These are phyloP conservation scores for Sitta europaea DNA, from an alignment of 2,113 vertebrate species.

Conservation along the genomic window DNA sequence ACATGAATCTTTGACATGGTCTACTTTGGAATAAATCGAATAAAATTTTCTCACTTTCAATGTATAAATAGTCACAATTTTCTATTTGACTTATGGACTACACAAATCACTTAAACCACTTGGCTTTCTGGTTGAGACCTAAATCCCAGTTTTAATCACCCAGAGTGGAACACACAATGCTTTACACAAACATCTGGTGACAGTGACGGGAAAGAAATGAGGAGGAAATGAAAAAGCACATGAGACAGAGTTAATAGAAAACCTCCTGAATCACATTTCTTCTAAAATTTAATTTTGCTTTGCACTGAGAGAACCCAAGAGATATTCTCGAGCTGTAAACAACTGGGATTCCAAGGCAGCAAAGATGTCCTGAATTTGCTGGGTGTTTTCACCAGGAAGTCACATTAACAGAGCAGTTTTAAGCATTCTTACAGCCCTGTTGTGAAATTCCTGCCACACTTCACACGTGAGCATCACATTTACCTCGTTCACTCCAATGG, in stretches of 20 bases:
- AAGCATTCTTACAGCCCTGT: background rate
- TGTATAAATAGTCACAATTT: background rate
- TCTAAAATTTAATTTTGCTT: background rate
- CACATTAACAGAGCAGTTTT: background rate
- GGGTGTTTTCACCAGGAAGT: background rate
- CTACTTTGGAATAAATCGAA: background rate
- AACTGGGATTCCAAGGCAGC: background rate
- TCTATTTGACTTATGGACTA: background rate
- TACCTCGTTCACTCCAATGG: background rate
- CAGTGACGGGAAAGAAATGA: background rate
- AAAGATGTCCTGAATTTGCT: background rate
- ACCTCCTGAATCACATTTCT: background rate
- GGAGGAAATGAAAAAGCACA: background rate
- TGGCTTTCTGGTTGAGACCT: background rate
- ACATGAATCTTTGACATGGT: background rate
- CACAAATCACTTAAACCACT: background rate
- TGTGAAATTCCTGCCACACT: background rate
- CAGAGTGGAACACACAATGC: background rate
- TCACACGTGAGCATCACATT: background rate
- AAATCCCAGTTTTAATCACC: background rate
- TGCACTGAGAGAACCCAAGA: background rate
- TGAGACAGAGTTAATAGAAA: background rate
- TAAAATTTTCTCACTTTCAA: background rate
- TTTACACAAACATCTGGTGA: background rate
- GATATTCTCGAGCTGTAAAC: background rate